Conservation (phyloP, 2,888 invertebrate species). For the Pseudococcus viburni region DNA sequence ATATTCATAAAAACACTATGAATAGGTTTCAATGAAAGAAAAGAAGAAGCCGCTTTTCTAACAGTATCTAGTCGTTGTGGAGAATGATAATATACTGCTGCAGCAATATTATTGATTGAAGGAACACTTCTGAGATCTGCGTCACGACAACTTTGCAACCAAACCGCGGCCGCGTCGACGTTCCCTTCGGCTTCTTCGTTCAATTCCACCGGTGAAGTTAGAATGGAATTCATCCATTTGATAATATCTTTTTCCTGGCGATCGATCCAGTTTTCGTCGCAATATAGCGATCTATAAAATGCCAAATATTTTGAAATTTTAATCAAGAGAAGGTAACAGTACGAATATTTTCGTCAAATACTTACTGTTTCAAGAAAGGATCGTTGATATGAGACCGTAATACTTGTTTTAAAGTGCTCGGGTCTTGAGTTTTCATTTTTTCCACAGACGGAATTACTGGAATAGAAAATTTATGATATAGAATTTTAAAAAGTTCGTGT, state of each 20-base stretch:
- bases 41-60: slow-evolving; percentile 78
- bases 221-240: slow-evolving; percentile 84
- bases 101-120: slow-evolving; percentile 66
- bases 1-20: slow-evolving; percentile 79
- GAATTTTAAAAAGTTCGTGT: neutral
- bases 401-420: slow-evolving; percentile 55
- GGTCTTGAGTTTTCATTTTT: slow-evolving; percentile 56
- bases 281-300: slow-evolving; percentile 67
- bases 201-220: slow-evolving; percentile 81
- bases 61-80: slow-evolving; percentile 75
- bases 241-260: slow-evolving; percentile 81
- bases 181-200: slow-evolving; percentile 77
- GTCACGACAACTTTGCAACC: slow-evolving; percentile 81
- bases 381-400: slow-evolving; percentile 54
- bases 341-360: neutral
- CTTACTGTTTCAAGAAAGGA: slow-evolving; percentile 62
- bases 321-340: neutral
- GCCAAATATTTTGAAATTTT: neutral
- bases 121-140: slow-evolving; percentile 76
- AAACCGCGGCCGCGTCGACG: slow-evolving; percentile 82
- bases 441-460: slow-evolving; percentile 32
- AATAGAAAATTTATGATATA: neutral
- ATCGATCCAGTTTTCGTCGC: slow-evolving; percentile 74
- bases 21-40: slow-evolving; percentile 78
- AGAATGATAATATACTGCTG: slow-evolving; percentile 65